Base-by-base conservation (phyloP, 2,113 vertebrate genomes). In the Otolemur garnettii region DNA sequence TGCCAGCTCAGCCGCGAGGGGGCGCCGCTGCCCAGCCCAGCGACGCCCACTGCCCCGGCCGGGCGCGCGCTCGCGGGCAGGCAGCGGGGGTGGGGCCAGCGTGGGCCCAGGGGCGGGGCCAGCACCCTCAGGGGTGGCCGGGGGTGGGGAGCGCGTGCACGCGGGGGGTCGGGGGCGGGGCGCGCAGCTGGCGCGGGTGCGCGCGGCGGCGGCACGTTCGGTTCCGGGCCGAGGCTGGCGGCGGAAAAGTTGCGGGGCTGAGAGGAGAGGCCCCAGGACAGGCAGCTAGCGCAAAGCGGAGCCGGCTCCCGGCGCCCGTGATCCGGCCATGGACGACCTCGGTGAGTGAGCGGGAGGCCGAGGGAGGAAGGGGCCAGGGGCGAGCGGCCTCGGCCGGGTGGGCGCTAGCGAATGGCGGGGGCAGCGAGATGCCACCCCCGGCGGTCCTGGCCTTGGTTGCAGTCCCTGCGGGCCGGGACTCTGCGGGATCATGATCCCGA, bases 311-410 rank as follows among this genome's bases (percentile, higher is more conserved):
- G 72, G 88, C 88, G 21, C 84, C 75, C 15, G 33, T 81, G 71
- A 96, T 66, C 72, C 57, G 59, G 80, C 95, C 97, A 98, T 98
- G 98, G 98, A 98, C 97, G 98, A 98, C 93, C 97, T 98, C 59
- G 98, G 98, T 98, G 96, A 98, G 98, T 97, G 90, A 83, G 59
- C 69, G 33, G 33, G 90, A 66, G 79, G 83, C 57, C 30, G n/a
- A 57, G 80, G 81, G 62, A 71, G 86, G 72, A 75, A 57, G 74
- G 19, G 13, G 87, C 71, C 30, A 45, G 60, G 79, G 92, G 92
- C 78, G 81, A 91, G 84, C 93, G 87, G 91, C 95, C 59, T 59
- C 22, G 69, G 81, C 80, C 79, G 4, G 57, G 57, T 59, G 38
- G 68, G 83, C 71, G 85, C 66, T 81, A 30, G 96, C 91, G 35